These are phyloP conservation scores for Carassius auratus DNA, from an alignment of 2,113 vertebrate genomes.

Conservation along the genomic window DNA sequence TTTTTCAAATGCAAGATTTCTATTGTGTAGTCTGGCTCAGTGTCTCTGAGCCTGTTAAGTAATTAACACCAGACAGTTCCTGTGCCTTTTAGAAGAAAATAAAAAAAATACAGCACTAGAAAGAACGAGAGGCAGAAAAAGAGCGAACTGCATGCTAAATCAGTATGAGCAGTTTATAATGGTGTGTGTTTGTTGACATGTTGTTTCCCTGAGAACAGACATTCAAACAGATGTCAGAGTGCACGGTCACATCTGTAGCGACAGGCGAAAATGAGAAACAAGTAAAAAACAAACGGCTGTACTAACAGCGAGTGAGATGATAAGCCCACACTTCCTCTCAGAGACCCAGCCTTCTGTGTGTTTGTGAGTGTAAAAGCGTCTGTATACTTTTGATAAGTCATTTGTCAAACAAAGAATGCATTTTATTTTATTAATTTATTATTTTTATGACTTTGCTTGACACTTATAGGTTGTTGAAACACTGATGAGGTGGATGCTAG, in stretches of 20 bases:
- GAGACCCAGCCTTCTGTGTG: not conserved
- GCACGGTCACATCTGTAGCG: constrained; percentile 60
- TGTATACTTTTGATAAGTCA: not conserved
- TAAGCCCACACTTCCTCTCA: constrained; percentile 38
- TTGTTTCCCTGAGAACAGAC: constrained; percentile 50
- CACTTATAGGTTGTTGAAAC: not conserved
- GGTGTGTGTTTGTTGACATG: constrained; percentile 44
- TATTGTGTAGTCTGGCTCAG: not conserved
- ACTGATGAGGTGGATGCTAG: not conserved
- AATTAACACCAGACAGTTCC: not conserved
- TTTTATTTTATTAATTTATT: not conserved
- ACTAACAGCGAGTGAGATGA: constrained; percentile 31
- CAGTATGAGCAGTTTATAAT: constrained; percentile 21
- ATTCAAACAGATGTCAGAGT: constrained; percentile 56
- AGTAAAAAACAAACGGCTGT: constrained; percentile 52
- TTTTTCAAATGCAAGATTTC: not conserved
- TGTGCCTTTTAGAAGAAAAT: not conserved
- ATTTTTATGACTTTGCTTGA: not conserved
- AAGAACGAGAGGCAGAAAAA: not conserved
- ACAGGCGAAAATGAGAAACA: constrained; percentile 61
- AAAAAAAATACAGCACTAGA: not conserved
- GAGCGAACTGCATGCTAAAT: constrained; percentile 23
- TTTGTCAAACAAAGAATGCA: not conserved
- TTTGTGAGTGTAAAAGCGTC: not conserved
- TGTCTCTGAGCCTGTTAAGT: not conserved